Percentiles rank a stretch among this genome's conserved stretches.
These are phyloP conservation scores for Tapirus terrestris DNA, from an alignment of 2,113 vertebrate genomes.

Conservation along the genomic window DNA sequence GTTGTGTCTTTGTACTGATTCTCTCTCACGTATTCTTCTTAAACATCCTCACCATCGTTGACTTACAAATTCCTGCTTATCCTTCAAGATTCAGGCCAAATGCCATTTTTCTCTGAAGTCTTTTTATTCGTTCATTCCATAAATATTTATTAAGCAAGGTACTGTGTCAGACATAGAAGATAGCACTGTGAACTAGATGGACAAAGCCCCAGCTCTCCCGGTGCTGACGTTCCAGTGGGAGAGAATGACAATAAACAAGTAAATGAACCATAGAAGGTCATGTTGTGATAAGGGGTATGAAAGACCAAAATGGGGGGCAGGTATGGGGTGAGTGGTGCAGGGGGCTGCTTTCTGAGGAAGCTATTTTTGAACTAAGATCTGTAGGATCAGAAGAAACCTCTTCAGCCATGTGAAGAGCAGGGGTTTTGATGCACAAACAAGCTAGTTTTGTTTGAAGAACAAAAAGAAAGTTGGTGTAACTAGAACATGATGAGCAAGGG, in stretches of 20 bases:
- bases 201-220: background rate
- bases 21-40: background rate
- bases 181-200: background rate
- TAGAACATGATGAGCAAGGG: background rate
- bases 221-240: background rate
- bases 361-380: background rate
- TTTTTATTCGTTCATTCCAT: slow-evolving; percentile 32
- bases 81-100: slow-evolving; percentile 9
- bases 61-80: background rate
- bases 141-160: slow-evolving; percentile 24
- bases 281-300: background rate
- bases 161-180: background rate
- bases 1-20: background rate
- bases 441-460: background rate
- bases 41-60: background rate
- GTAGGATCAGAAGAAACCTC: background rate
- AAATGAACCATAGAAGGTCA: background rate
- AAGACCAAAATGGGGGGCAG: background rate
- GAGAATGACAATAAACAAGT: background rate
- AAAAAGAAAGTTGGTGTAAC: background rate
- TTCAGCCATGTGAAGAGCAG: background rate
- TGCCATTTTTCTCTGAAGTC: background rate
- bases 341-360: background rate
- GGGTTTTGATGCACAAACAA: background rate
- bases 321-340: background rate